Conservation (phyloP, 2,113 vertebrate genomes). For the Entelurus aequoreus region DNA sequence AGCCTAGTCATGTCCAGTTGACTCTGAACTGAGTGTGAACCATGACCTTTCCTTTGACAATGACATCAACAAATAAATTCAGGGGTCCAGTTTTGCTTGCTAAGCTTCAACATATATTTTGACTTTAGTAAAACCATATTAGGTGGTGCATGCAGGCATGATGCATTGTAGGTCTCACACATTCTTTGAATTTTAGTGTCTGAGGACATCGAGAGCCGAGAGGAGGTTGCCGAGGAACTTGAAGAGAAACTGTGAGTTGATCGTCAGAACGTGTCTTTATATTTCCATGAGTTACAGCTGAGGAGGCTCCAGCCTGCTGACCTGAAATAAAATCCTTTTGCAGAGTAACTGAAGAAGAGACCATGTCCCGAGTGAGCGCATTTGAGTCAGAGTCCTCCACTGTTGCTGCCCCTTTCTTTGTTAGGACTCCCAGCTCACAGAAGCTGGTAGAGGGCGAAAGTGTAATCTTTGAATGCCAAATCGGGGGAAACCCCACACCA, state of each 20-base stretch:
- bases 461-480: conserved; percentile 87
- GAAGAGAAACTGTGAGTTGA: conserved; percentile 79
- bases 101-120: neutral
- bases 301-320: neutral
- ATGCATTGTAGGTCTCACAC: neutral
- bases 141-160: too few species aligned
- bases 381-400: conserved; percentile 49
- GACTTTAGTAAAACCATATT: too few species aligned
- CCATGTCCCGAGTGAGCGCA: conserved; percentile 72
- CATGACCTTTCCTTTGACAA: too few species aligned
- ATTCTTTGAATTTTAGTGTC: conserved; percentile 73
- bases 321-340: conserved; percentile 9
- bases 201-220: conserved; percentile 74
- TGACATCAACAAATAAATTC: neutral
- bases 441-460: conserved; percentile 90
- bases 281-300: too few species aligned
- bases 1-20: neutral
- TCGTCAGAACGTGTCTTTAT: neutral
- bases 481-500: conserved; percentile 90
- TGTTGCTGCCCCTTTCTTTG: conserved; percentile 80
- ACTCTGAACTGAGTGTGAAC: too few species aligned
- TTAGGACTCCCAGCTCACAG: conserved; percentile 81
- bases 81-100: neutral
- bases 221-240: conserved; percentile 47
- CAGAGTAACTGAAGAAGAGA: conserved; percentile 76